Conservation (phyloP, 2,797 vertebrate species). For the Sebastes nivosus region DNA sequence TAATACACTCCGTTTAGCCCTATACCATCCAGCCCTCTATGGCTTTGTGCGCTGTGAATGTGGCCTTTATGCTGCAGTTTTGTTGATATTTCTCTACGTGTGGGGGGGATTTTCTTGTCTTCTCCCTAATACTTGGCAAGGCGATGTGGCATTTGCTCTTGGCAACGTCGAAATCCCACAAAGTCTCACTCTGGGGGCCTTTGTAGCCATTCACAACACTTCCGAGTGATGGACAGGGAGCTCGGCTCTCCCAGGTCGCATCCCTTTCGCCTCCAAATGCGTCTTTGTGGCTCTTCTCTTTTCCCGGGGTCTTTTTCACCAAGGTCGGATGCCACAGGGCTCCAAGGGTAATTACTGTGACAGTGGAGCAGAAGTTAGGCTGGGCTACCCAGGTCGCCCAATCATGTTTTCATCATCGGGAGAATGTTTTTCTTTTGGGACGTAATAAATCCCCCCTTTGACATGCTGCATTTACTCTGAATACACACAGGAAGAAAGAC, state of each 20-base stretch:
- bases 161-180: conserved; percentile 76
- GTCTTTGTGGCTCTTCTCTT: conserved; percentile 52
- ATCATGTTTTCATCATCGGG: conserved; percentile 78
- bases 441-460: conserved; percentile 78
- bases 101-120: conserved; percentile 73
- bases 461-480: conserved; percentile 83
- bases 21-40: conserved; percentile 57
- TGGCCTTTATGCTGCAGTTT: conserved; percentile 76
- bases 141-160: conserved; percentile 67
- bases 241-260: conserved; percentile 65
- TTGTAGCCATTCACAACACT: conserved; percentile 71
- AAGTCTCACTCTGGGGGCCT: conserved; percentile 72
- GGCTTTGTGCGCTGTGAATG: conserved; percentile 78
- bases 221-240: conserved; percentile 75
- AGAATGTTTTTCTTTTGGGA: conserved; percentile 76
- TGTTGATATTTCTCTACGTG: conserved; percentile 79
- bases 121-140: conserved; percentile 74
- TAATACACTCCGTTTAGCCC: conserved; percentile 59
- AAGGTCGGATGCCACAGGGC: conserved; percentile 60
- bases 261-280: conserved; percentile 61
- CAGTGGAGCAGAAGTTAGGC: conserved; percentile 68
- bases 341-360: conserved; percentile 76
- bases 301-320: conserved; percentile 53
- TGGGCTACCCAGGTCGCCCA: conserved; percentile 68
- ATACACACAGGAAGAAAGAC: conserved; percentile 78